Conservation (phyloP, 2,888 invertebrate species). For the Mongoloraphidia duomilia region DNA sequence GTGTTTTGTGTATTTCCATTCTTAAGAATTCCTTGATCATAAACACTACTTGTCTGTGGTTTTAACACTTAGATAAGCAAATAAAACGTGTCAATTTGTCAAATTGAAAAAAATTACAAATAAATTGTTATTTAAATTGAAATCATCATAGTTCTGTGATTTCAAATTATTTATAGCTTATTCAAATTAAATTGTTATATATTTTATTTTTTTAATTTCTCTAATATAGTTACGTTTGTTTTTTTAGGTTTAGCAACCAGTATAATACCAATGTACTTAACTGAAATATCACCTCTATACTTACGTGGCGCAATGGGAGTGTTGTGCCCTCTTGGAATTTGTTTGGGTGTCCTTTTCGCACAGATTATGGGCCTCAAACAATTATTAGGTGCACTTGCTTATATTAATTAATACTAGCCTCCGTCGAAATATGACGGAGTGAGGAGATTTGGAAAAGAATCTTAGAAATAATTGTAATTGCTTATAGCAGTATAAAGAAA, state of each 20-base stretch:
- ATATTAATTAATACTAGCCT: background rate
- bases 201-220: background rate
- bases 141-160: background rate
- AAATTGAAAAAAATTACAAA: no score
- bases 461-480: no score
- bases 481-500: no score
- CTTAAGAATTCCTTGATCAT: no score
- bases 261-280: slow-evolving; percentile 80
- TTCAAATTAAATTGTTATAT: background rate
- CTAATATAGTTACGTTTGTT: slow-evolving; percentile 1
- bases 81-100: background rate
- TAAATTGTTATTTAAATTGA: no score
- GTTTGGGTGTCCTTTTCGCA: slow-evolving; percentile 58
- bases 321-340: slow-evolving; percentile 67
- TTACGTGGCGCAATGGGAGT: slow-evolving; percentile 78
- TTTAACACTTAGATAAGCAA: background rate
- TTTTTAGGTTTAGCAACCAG: slow-evolving; percentile 65
- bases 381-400: slow-evolving; percentile 38
- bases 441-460: no score
- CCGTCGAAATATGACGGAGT: no score
- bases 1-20: no score
- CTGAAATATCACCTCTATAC: slow-evolving; percentile 66
- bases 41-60: background rate
- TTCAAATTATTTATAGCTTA: background rate
- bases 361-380: slow-evolving; percentile 53